A percentile compares a stretch with the other conserved stretches of the same genome.
These are phyloP conservation scores for Pseudococcus viburni DNA, from an alignment of 2,888 invertebrate species.

Conservation along the genomic window DNA sequence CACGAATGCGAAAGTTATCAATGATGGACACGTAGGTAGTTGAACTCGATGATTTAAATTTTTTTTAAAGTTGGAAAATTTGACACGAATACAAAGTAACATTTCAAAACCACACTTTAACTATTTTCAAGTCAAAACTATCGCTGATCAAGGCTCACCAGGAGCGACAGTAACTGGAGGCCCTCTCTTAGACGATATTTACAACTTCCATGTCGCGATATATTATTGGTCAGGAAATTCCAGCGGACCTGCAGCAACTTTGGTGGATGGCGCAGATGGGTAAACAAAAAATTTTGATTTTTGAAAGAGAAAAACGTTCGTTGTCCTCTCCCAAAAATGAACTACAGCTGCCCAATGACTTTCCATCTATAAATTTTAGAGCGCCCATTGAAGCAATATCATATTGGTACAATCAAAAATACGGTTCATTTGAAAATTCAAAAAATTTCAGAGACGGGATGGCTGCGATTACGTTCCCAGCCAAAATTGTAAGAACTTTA, in stretches of 20 bases:
- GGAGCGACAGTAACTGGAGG: not conserved
- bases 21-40: not conserved
- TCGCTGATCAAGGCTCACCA: not conserved
- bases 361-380: not conserved
- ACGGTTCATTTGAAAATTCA: not conserved
- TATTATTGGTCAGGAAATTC: not conserved
- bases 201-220: not conserved
- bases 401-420: not conserved
- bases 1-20: not conserved
- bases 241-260: not conserved
- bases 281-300: not conserved
- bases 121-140: not conserved
- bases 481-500: not conserved
- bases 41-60: too few relatives aligned
- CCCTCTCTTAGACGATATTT: not conserved
- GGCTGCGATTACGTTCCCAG: not conserved
- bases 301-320: too few relatives aligned
- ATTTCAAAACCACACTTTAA: too few relatives aligned
- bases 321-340: too few relatives aligned
- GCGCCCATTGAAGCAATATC: not conserved
- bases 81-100: too few relatives aligned
- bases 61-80: too few relatives aligned
- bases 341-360: too few relatives aligned
- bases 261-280: not conserved
- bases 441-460: not conserved